Evolutionary conservation across 2,888 invertebrate genomes (phyloP), one percentile per base, ranked within the genome.

Genomic region (Parnassius mnemosyne): DNA sequence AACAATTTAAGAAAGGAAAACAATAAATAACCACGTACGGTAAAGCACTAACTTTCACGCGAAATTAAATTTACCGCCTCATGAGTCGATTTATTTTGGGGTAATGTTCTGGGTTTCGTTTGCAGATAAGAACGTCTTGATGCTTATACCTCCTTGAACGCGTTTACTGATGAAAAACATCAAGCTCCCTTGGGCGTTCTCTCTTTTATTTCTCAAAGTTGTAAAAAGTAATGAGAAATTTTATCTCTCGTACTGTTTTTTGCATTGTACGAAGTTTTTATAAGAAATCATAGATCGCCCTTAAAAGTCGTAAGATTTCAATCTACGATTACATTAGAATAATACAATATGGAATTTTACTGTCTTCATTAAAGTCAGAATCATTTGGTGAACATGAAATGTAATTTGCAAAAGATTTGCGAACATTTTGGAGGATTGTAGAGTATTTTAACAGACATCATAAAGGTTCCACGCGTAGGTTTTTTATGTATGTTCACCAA

Each of bases 201-300:
- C 71, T 76, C 76, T 80, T 84, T 85, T 82, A 83, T 84, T 84
- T 81, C 77, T 75, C 71, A 70, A 76, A 80, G 84, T 79, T 80
- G 79, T 86, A 84, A 87, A 86, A 84, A 82, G 81, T 84, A 84
- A 86, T 82, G 84, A 85, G 81, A 74, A 84, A 84, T 83, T 85
- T 82, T 81, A 84, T 83, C 75, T 81, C 76, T 75, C 75, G 74
- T 68, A 78, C 77, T 76, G 72, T 74, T 77, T 70, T 73, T 76
- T 73, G 75, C 75, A 79, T 80, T 81, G 79, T 81, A 78, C 74
- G 68, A 75, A 77, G 69, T 76, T 78, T 63, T 46, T 46, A 52
- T 60, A 60, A 63, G 56, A 60, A 63, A 63, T 60, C 63, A 60
- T 63, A 60, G 63, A 55, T 60, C 74, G 65, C 69, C 69, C 71